Base-by-base conservation (phyloP, 2,113 vertebrate genomes). In the Menura novaehollandiae region DNA sequence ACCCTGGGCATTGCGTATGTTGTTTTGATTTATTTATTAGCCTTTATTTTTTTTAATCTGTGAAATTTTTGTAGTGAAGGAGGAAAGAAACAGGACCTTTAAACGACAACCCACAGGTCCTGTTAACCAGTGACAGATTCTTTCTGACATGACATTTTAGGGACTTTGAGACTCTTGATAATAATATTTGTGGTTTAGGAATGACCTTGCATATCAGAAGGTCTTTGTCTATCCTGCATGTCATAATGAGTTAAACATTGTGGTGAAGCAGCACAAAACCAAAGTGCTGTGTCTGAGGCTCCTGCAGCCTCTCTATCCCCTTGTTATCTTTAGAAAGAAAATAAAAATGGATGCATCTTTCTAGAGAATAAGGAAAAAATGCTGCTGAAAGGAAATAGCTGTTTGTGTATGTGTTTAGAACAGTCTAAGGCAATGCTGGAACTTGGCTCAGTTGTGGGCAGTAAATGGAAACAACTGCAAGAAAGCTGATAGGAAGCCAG, bases 101-200 rank as follows among this genome's bases (percentile, higher is more conserved):
- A 83, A 80, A 91, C 93, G 64, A 86, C 75, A 92, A 9, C 55
- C 59, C 39, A 59, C 44, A 86, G 33, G 33, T 85, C 14, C 46
- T 88, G 18, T 81, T 74, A 83, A 55, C 23, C 67, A 75, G 33
- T 81, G 90, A 90, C 67, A 55, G 88, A 92, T 94, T 55, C 79
- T 64, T 96, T 93, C 60, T 90, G 85, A 90, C 15, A 4, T 95
- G 88, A 83, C 59, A 72, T 95, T 97, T 96, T 93, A 66, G 76
- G 59, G 82, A 84, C 56, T 93, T 93, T 1, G 10, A 84, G 68
- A 75, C 17, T 93, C 33, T 68, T 69, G 22, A 37, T 91, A 64
- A 53, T 88, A 86, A 41, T 91, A 72, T 82, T 94, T 93, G 32
- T 93, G 58, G 7, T 94, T 94, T 16, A 7, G 46, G 39, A 88